Conservation (phyloP, 1,140 invertebrate species). For the Sycophila sp. region DNA sequence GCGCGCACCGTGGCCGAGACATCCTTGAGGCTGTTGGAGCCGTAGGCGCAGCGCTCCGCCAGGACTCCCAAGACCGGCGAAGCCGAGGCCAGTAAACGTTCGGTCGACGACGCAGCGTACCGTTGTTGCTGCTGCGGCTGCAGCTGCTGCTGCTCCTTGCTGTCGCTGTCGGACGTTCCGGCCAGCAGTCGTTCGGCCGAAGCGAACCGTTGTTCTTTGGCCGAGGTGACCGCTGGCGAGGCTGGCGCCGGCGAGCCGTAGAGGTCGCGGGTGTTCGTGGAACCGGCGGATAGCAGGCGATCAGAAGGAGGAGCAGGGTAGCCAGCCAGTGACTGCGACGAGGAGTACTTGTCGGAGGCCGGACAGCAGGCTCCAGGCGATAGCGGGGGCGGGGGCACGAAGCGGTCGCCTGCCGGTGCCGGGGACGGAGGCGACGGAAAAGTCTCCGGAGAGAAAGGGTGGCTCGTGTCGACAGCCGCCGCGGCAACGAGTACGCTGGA, state of each 20-base stretch:
- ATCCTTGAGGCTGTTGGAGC: conserved; percentile 42
- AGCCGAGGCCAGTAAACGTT: conserved; percentile 54
- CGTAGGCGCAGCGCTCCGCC: conserved; percentile 7
- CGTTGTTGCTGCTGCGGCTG: conserved; percentile 57
- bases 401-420: conserved; percentile 59
- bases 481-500: conserved; percentile 43
- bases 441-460: conserved; percentile 56
- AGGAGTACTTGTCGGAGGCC: conserved; percentile 62
- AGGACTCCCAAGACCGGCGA: conserved; percentile 54
- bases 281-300: conserved; percentile 53
- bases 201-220: conserved; percentile 37
- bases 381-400: conserved; percentile 61
- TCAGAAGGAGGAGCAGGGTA: conserved; percentile 56
- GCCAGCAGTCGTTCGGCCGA: conserved; percentile 57
- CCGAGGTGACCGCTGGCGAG: conserved; percentile 54
- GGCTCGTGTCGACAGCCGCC: background rate
- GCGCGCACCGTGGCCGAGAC: conserved; percentile 35
- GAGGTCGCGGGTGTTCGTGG: conserved; percentile 35
- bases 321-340: conserved; percentile 57
- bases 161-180: conserved; percentile 35
- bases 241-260: conserved; percentile 49
- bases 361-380: conserved; percentile 58
- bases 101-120: conserved; percentile 47
- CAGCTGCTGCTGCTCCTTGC: conserved; percentile 56
- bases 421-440: conserved; percentile 64